Percentiles rank a stretch among this genome's conserved stretches.
phyloP scores from a whole-genome alignment of 1,140 invertebrate genomes.

The Parapsyche elsis region DNA sequence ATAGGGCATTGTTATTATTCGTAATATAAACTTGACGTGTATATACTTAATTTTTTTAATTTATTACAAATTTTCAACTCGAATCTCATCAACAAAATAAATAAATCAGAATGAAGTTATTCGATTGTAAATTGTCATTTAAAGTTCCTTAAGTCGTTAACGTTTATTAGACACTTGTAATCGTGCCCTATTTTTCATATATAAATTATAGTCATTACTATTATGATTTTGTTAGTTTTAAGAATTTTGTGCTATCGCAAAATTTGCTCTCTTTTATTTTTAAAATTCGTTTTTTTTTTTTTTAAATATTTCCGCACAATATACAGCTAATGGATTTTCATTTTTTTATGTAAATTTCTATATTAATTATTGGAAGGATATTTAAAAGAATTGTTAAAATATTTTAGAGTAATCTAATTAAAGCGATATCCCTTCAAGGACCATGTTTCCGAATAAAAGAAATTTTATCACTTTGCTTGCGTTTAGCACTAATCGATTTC shows the following conservation, averaged over 20 bases:
- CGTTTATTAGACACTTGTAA: background rate
- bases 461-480: no score
- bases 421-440: no score
- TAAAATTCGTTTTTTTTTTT: background rate
- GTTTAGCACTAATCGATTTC: no score
- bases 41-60: conserved; percentile 15
- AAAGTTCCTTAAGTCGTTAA: background rate
- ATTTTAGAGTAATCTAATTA: no score
- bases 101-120: background rate
- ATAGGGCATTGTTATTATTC: conserved; percentile 20
- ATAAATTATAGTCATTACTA: conserved; percentile 25
- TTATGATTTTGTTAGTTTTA: conserved; percentile 3
- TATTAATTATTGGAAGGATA: no score
- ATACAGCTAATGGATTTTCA: conserved; percentile 7
- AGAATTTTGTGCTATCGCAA: background rate
- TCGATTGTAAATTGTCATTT: background rate
- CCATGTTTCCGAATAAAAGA: no score
- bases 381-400: no score
- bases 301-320: background rate
- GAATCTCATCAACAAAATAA: background rate
- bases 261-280: conserved; percentile 21
- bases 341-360: background rate
- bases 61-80: background rate
- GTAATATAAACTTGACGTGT: background rate
- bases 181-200: conserved; percentile 1